Conservation (phyloP, 2,113 vertebrate genomes). For the Phaethon lepturus region DNA sequence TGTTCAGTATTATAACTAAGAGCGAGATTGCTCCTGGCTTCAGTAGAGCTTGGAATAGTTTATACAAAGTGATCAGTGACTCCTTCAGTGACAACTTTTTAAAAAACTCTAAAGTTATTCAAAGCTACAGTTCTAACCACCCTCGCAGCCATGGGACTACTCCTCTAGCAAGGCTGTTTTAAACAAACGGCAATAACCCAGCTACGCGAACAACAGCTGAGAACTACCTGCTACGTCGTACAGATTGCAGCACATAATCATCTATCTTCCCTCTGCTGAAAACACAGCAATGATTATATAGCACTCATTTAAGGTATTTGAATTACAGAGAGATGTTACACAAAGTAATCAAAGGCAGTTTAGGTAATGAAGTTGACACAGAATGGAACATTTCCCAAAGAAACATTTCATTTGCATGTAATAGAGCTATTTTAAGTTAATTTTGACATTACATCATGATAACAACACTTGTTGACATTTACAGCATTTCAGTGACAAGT, state of each 20-base stretch:
- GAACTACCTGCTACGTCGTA: neutral
- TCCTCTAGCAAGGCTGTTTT: neutral
- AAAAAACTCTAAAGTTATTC: neutral
- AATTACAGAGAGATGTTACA: constrained; percentile 18
- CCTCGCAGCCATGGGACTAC: neutral
- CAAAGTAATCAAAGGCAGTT: constrained; percentile 45
- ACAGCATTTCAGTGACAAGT: neutral
- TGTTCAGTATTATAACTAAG: neutral
- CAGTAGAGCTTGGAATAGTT: neutral
- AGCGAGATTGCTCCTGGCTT: rapidly evolving
- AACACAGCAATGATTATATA: neutral
- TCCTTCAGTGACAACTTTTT: neutral
- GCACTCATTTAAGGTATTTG: neutral
- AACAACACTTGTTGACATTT: constrained; percentile 46
- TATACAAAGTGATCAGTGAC: neutral
- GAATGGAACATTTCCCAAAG: constrained; percentile 3
- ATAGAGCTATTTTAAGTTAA: constrained; percentile 36
- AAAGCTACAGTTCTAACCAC: neutral
- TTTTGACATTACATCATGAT: constrained; percentile 24
- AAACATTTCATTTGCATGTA: constrained; percentile 32
- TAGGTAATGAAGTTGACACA: constrained; percentile 38
- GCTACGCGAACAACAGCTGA: neutral
- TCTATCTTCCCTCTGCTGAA: neutral
- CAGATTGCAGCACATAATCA: neutral
- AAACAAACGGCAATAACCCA: neutral